A percentile compares a stretch with the other conserved stretches of the same genome.
Conservation (phyloP, 2,113 vertebrate genomes). For the Lamprologus lemairii region DNA sequence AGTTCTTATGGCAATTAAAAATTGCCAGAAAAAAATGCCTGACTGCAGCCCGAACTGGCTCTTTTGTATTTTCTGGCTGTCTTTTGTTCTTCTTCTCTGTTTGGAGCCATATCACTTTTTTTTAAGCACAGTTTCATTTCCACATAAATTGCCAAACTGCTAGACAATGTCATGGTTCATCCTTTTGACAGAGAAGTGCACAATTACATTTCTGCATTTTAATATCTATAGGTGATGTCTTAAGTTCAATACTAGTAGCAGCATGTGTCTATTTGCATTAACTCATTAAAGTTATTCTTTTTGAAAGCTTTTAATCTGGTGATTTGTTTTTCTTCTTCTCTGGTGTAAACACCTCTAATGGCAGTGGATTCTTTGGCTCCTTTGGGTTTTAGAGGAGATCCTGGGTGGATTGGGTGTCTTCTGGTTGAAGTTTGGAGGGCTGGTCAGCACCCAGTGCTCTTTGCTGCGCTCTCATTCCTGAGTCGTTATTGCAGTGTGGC, state of each 20-base stretch:
- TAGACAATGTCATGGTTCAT: background rate
- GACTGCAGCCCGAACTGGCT: slow-evolving; percentile 37
- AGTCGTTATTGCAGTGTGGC: background rate
- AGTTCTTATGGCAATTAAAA: background rate
- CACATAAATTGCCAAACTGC: background rate
- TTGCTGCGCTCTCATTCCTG: background rate
- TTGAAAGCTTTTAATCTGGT: background rate
- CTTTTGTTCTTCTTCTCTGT: slow-evolving; percentile 33
- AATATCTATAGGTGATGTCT: background rate
- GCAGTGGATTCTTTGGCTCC: background rate
- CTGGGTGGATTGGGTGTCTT: background rate
- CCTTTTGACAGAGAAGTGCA: background rate
- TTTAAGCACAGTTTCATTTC: background rate
- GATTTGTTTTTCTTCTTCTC: background rate
- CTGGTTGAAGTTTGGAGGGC: background rate
- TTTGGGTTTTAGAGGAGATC: background rate
- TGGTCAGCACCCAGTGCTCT: background rate
- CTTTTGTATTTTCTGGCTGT: slow-evolving; percentile 32
- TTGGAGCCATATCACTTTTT: slow-evolving; percentile 12
- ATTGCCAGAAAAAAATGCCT: slow-evolving; percentile 1
- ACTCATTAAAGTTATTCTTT: background rate
- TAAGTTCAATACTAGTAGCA: background rate
- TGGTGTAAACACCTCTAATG: background rate
- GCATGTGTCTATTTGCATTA: background rate
- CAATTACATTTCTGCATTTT: background rate